These are phyloP conservation scores for Percina caprodes DNA, from an alignment of 2,113 vertebrate species.

Conservation along the genomic window DNA sequence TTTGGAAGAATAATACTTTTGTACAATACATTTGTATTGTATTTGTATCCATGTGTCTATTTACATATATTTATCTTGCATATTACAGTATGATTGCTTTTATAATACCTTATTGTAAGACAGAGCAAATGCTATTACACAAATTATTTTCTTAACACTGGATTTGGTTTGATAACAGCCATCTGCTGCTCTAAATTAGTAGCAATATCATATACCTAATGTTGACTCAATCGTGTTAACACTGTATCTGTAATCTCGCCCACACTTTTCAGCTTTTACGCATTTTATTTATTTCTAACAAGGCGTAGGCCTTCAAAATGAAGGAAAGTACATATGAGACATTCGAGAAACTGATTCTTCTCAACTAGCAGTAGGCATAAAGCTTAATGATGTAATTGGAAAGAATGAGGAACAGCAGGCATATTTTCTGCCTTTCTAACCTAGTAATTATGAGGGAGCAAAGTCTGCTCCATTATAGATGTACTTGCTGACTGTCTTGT, in stretches of 20 bases:
- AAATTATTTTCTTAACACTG: neutral
- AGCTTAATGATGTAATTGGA: slow-evolving; percentile 69
- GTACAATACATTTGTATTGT: no score
- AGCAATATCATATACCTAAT: slow-evolving; percentile 49
- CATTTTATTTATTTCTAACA: slow-evolving; percentile 52
- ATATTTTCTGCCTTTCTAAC: slow-evolving; percentile 45
- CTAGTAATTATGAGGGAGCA: slow-evolving; percentile 58
- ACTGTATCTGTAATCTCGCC: slow-evolving; percentile 56
- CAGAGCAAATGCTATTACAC: neutral
- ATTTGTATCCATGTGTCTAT: neutral
- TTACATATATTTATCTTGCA: neutral
- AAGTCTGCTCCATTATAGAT: slow-evolving; percentile 54
- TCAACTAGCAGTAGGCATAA: slow-evolving; percentile 52
- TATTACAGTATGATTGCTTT: neutral
- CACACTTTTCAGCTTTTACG: slow-evolving; percentile 56
- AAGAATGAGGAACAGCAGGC: slow-evolving; percentile 53
- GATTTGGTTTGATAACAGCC: slow-evolving; percentile 34
- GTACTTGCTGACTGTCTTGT: slow-evolving; percentile 51
- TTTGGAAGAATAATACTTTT: neutral
- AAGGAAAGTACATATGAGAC: slow-evolving; percentile 59
- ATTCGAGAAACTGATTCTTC: slow-evolving; percentile 59
- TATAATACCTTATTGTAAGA: neutral
- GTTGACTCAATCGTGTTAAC: slow-evolving; percentile 57
- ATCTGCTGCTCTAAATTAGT: slow-evolving; percentile 17
- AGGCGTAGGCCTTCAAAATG: slow-evolving; percentile 49